Base-by-base conservation (phyloP, 2,113 vertebrate species). In the Spea bombifrons region DNA sequence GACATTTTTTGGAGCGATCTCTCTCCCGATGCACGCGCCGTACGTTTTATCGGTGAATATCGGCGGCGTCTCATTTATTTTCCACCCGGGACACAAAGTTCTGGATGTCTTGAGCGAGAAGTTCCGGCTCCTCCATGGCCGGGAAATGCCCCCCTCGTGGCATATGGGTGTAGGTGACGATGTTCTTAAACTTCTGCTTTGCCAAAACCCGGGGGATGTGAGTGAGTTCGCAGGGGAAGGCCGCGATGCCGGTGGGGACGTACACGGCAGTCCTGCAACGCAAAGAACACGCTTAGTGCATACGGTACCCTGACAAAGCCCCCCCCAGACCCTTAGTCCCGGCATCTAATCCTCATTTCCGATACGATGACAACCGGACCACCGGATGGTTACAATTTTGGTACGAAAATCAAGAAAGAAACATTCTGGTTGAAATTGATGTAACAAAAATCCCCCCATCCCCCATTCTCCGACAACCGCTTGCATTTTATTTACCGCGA, bases 111-210 rank as follows among this genome's bases (percentile, higher is more conserved):
- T 89, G 66, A 55, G 94, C 92, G 5, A 96, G 83, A 55, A 96
- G 90, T 71, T 86, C 84, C 5, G 95, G 94, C 80, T 96, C 92
- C 81, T 96, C 92, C 53, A 96, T 92, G 49, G 95, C 95, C 49
- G 94, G 91, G 69, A 96, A 96, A 86, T 96, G 95, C 2, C 95
- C 94, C 8, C 95, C 95, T 5, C 66, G 79, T 7, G 92, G 86
- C 93, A 95, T 93, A 75, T 91, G 93, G 7, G 89, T 83, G 85
- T 92, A 95, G 53, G 86, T 91, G 68, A 85, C 44, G 16, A 96
- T 87, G 83, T 95, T 93, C 66, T 50, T 85, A 82, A 84, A 94
- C 15, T 55, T 66, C 0, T 67, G n/a, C 68, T 89, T 81, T 50
- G 91, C 90, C 93, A 92, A 94, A 2, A 74, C 48, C 5, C 8